Evolutionary conservation across 1,140 invertebrate genomes (phyloP).

Genomic region (Brachionus asplanchnoidis): DNA sequence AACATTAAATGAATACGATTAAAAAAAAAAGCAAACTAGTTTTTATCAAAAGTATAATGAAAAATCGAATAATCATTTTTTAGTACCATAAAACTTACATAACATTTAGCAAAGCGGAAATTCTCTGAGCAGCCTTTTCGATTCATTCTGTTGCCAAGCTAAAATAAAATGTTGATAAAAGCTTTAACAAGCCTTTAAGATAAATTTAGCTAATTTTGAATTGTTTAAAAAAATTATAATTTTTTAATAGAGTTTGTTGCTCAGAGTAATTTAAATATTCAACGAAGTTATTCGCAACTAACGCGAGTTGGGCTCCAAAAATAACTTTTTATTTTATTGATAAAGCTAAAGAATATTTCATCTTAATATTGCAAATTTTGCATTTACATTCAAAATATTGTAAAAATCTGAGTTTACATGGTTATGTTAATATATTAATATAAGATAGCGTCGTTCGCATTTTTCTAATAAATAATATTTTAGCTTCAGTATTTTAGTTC

Average conservation of each 20-base stretch:
- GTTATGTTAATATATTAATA: not conserved
- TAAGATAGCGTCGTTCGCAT: not conserved
- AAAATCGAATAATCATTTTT: too few species aligned
- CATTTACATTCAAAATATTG: not conserved
- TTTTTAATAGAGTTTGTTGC: not conserved
- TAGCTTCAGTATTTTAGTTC: not conserved
- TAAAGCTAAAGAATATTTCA: not conserved
- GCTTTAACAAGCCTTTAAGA: not conserved
- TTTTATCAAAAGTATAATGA: too few species aligned
- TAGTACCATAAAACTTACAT: too few species aligned
- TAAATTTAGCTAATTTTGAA: not conserved
- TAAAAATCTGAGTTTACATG: constrained; percentile 1
- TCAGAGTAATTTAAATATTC: not conserved
- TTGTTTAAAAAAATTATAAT: not conserved
- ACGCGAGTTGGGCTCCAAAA: not conserved
- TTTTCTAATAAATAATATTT: not conserved
- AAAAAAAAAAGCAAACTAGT: too few species aligned
- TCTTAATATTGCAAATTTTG: not conserved
- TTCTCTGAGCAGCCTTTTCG: too few species aligned
- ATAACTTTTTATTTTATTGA: not conserved
- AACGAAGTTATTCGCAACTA: not conserved
- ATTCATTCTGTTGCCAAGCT: not conserved
- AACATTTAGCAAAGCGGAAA: too few species aligned
- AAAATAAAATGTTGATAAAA: not conserved
- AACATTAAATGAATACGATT: too few species aligned